Evolutionary conservation across 2,113 vertebrate species (phyloP).

Genomic region (Pseudois nayaur): DNA sequence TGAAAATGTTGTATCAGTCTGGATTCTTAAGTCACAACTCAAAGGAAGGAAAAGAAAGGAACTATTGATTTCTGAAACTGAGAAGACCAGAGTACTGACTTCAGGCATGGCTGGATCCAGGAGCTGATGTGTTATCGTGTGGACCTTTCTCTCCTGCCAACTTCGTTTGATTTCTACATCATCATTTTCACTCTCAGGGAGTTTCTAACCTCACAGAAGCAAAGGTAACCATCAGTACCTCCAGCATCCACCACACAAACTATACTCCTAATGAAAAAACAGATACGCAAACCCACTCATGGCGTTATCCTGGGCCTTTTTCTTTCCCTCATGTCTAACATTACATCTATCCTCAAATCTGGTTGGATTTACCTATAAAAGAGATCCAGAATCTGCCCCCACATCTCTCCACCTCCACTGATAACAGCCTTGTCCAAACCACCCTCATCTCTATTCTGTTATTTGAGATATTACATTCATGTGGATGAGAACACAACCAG

Average conservation of each 20-base stretch:
- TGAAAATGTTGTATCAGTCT: background rate
- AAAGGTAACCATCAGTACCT: background rate
- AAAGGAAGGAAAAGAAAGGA: background rate
- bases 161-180: background rate
- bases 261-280: background rate
- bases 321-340: background rate
- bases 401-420: background rate
- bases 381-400: background rate
- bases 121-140: background rate
- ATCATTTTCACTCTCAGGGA: background rate
- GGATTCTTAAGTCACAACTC: background rate
- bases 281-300: background rate
- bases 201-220: background rate
- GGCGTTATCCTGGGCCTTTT: background rate
- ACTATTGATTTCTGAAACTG: background rate
- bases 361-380: background rate
- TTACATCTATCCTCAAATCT: background rate
- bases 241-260: background rate
- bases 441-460: background rate
- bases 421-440: background rate
- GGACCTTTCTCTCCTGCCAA: background rate
- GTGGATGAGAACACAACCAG: background rate
- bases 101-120: background rate
- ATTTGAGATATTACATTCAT: background rate
- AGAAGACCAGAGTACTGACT: background rate